These are phyloP conservation scores for Corythaixoides concolor DNA, from an alignment of 2,113 vertebrate species.

Conservation along the genomic window DNA sequence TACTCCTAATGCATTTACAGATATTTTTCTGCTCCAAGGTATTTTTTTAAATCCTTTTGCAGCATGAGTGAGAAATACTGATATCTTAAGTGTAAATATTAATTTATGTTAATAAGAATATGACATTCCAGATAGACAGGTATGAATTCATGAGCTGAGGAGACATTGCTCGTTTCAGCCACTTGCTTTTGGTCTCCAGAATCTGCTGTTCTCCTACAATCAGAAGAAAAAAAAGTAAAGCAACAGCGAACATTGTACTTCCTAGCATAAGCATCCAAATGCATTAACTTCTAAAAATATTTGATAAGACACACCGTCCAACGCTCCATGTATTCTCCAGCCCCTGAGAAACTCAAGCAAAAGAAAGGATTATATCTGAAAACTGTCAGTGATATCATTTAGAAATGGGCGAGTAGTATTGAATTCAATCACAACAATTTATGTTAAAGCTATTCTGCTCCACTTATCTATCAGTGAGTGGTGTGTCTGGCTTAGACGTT, in stretches of 20 bases:
- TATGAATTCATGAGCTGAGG: not conserved
- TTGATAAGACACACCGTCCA: not conserved
- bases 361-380: not conserved
- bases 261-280: not conserved
- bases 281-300: not conserved
- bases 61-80: not conserved
- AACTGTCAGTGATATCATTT: not conserved
- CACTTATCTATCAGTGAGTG: fast-evolving
- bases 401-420: not conserved
- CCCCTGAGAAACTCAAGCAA: not conserved
- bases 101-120: not conserved
- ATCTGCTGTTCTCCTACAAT: not conserved
- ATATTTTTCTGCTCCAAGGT: not conserved
- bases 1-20: not conserved
- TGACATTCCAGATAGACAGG: not conserved
- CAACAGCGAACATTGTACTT: not conserved
- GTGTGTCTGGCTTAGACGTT: not conserved
- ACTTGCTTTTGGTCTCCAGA: not conserved
- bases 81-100: not conserved
- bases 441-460: not conserved
- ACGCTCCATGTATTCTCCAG: not conserved
- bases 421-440: not conserved
- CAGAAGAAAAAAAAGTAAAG: not conserved
- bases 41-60: not conserved
- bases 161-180: not conserved